A percentile compares a stretch with the other conserved stretches of the same genome.
phyloP scores from a whole-genome alignment of 2,797 vertebrate genomes.

The Cephalopachus bancanus region DNA sequence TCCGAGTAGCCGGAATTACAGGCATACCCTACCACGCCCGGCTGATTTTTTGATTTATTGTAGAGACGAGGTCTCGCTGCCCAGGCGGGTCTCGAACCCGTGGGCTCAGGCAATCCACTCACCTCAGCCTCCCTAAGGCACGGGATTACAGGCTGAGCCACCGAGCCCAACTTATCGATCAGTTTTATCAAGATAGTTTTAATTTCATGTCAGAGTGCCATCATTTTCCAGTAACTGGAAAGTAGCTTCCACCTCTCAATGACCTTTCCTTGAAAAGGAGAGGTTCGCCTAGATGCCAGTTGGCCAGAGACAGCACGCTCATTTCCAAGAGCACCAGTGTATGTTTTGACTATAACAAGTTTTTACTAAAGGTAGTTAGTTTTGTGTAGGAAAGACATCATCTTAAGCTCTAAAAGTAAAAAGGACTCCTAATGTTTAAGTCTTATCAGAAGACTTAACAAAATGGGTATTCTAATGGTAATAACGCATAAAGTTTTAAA shows the following conservation, averaged over 20 bases:
- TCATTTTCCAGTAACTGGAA: neutral
- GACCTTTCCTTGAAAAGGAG: constrained; percentile 39
- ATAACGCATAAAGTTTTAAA: neutral
- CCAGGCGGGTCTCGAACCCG: too few relatives aligned
- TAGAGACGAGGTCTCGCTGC: too few relatives aligned
- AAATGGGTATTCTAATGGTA: neutral
- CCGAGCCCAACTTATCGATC: neutral
- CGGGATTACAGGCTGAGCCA: too few relatives aligned
- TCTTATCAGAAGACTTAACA: neutral
- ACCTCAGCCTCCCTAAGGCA: too few relatives aligned
- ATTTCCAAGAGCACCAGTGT: neutral
- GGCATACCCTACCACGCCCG: too few relatives aligned
- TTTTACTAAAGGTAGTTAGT: neutral
- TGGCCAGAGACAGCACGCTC: neutral
- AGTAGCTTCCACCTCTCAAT: constrained; percentile 23
- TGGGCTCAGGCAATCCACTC: too few relatives aligned
- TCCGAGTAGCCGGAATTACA: too few relatives aligned
- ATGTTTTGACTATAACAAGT: neutral
- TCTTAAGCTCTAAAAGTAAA: neutral
- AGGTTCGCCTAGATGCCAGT: neutral
- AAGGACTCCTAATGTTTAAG: neutral
- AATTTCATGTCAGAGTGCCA: constrained; percentile 25
- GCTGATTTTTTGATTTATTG: too few relatives aligned
- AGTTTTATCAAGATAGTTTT: constrained; percentile 36
- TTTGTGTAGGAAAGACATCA: neutral